Evolutionary conservation across 2,888 invertebrate genomes (phyloP).

Genomic region (Drosophila eohydei): DNA sequence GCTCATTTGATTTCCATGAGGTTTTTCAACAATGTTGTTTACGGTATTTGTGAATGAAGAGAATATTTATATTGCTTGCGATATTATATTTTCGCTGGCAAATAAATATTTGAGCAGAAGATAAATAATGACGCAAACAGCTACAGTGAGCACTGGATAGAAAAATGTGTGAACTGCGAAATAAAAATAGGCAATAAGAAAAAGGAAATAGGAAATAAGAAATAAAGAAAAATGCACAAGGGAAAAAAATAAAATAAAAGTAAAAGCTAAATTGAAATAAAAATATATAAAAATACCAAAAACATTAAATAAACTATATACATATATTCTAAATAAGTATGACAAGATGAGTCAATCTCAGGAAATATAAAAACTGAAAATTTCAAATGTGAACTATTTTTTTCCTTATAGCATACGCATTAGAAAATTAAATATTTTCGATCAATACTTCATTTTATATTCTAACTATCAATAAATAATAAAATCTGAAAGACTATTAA

Average conservation of each 20-base stretch:
- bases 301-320: too few species aligned
- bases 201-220: neutral
- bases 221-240: neutral
- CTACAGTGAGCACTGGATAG: neutral
- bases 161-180: neutral
- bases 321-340: too few species aligned
- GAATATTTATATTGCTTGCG: neutral
- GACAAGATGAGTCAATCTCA: too few species aligned
- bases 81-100: constrained; percentile 3
- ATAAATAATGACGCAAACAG: constrained; percentile 3
- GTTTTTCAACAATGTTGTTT: constrained; percentile 17
- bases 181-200: neutral
- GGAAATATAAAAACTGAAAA: too few species aligned
- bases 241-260: neutral
- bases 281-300: neutral
- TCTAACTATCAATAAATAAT: too few species aligned
- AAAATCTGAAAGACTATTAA: too few species aligned
- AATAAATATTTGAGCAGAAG: constrained; percentile 11
- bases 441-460: too few species aligned
- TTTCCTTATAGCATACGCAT: too few species aligned
- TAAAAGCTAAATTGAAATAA: neutral
- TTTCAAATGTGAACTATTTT: too few species aligned
- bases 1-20: neutral
- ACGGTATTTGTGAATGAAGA: neutral
- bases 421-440: too few species aligned